Evolutionary conservation across 2,113 vertebrate genomes (phyloP).

Genomic region (Hippocampus abdominalis): DNA sequence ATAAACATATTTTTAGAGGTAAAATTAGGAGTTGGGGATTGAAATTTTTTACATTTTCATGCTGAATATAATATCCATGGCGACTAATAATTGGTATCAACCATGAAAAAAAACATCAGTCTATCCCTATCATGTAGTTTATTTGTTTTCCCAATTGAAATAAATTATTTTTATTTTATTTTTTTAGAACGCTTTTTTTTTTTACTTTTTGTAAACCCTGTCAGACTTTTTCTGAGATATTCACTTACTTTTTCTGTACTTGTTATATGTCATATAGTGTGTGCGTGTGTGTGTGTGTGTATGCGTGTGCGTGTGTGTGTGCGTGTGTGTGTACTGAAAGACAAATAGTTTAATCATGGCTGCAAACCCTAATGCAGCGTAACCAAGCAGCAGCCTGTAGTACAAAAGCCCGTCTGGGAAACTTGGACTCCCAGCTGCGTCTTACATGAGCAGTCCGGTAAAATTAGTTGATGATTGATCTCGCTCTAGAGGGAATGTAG

Average conservation of each 20-base stretch:
- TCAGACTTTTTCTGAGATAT: no score
- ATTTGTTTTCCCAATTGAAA: no score
- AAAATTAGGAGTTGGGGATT: no score
- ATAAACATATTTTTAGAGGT: no score
- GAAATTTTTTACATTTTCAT: no score
- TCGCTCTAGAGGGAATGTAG: slow-evolving; percentile 58
- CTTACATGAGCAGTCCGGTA: slow-evolving; percentile 72
- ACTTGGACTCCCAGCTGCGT: slow-evolving; percentile 59
- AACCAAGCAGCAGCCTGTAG: slow-evolving; percentile 35
- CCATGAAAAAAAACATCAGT: no score
- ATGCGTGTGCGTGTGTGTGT: slow-evolving; percentile 16
- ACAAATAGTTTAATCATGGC: slow-evolving; percentile 68
- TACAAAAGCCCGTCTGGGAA: slow-evolving; percentile 59
- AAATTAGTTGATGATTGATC: slow-evolving; percentile 80
- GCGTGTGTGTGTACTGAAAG: slow-evolving; percentile 32
- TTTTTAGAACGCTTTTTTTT: no score
- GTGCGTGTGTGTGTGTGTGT: background rate
- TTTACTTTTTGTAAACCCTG: no score
- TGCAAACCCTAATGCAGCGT: slow-evolving; percentile 59
- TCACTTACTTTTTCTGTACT: background rate
- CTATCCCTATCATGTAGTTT: no score
- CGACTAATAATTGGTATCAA: no score
- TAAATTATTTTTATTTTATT: no score
- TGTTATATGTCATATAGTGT: background rate
- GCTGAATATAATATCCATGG: no score